Evolutionary conservation across 1,140 invertebrate genomes (phyloP), one percentile per base, ranked within the genome.

Genomic region (Heliconius melpomene): DNA sequence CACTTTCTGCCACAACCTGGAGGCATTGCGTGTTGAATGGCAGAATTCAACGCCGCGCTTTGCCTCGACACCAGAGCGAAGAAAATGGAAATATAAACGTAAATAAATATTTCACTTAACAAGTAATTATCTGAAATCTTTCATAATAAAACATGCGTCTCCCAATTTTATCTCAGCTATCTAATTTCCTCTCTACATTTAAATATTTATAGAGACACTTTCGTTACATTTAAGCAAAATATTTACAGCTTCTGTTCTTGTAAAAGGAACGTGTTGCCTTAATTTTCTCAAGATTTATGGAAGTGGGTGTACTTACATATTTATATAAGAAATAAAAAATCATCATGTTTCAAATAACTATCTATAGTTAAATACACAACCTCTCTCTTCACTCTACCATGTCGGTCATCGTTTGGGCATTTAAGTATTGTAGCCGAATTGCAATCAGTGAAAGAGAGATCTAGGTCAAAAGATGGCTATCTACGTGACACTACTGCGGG

Each of bases 151-250:
- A 46, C 13, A 3, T 13, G 40, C 3, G 40, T 16, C 5, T 75
- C 81, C 83, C 84, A 87, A 90, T 89, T 87, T 89, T 86, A 87
- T 86, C 87, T 72, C 81, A 76, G 84, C 85, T 88, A 88, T 87
- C 83, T 83, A 86, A 90, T 87, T 87, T 89, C 83, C 83, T 89
- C 74, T 71, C 84, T 52, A 46, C 78, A 77, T n/a, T 74, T 89
- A 85, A 90, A 90, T 90, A 89, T 90, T 90, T 88, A 89, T 89
- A 84, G 89, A 86, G 81, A 79, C n/a, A 74, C 18, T 40, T 72
- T 26, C 57, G n/a, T 60, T 60, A 60, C 57, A 9, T 11, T 60
- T 2, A 23, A 60, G 57, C 23, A 23, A n/a, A 60, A 60, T 26
- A 60, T 60, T 60, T 23, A 60, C 57, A 23, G 8, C 8, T 23